These are phyloP conservation scores for Crambe crambe DNA, from an alignment of 37 sponge, comb jelly and placozoan species.

Conservation along the genomic window DNA sequence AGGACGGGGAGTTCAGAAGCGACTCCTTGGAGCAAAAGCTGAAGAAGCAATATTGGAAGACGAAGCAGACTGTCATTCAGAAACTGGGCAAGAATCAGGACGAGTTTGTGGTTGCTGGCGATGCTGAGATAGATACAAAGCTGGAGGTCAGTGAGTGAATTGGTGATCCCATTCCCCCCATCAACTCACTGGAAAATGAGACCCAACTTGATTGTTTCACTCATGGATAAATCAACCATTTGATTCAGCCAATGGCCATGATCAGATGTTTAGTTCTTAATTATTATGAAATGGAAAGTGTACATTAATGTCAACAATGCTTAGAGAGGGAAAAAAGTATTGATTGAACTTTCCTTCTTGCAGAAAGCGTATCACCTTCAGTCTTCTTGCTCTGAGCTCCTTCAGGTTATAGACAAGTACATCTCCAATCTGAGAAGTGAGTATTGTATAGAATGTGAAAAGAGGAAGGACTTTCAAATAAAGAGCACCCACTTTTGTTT, in stretches of 20 bases:
- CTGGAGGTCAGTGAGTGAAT: slow-evolving; percentile 62
- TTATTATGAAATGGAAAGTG: background rate
- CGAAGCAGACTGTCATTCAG: slow-evolving; percentile 80
- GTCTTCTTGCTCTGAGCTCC: slow-evolving; percentile 33
- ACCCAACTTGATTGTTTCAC: too few species aligned
- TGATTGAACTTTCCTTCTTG: background rate
- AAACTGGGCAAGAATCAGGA: slow-evolving; percentile 81
- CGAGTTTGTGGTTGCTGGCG: slow-evolving; percentile 82
- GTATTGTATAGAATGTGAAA: background rate
- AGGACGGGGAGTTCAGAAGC: slow-evolving; percentile 24
- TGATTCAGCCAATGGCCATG: too few species aligned
- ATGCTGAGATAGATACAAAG: slow-evolving; percentile 77
- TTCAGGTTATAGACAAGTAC: slow-evolving; percentile 30
- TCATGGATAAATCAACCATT: too few species aligned
- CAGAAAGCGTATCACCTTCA: slow-evolving; percentile 57
- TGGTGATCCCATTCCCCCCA: too few species aligned
- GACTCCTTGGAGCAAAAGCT: slow-evolving; percentile 66
- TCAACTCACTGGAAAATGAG: too few species aligned
- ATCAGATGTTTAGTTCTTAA: background rate
- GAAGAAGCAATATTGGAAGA: slow-evolving; percentile 83
- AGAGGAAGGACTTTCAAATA: too few species aligned
- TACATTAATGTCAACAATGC: too few species aligned
- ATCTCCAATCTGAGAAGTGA: slow-evolving; percentile 24
- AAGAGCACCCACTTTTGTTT: too few species aligned
- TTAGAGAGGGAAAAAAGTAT: too few species aligned